Base-by-base conservation (phyloP, 2,797 vertebrate species). In the Poeciliopsis presidionis region DNA sequence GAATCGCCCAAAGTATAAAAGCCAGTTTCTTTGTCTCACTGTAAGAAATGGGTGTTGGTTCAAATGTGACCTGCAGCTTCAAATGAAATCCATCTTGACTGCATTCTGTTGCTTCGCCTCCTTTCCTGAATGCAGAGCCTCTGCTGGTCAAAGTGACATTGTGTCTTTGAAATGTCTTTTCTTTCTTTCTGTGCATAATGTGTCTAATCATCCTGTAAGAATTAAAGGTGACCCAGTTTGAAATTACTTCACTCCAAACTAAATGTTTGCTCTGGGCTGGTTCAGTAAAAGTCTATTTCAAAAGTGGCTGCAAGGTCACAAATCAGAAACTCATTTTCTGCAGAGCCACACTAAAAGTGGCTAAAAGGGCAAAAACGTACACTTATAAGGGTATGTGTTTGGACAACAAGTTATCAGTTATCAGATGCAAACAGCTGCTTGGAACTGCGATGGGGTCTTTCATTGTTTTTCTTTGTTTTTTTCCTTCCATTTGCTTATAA, bases 141-240 rank as follows among this genome's bases (percentile, higher is more conserved):
- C 41, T 9, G 8, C 41, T 9, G 8, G 41, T 43, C 41, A 43
- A 43, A 43, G 8, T 43, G 41, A 8, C 41, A 43, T 47, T 57
- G 53, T 57, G 53, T 11, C 28, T 69, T 55, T 39, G 46, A 12
- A 71, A n/a, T 61, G 5, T 43, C 20, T 13, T 65, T 39, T 65
- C 9, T 65, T 39, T 65, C 8, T 39, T 41, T 41, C 30, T 7
- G 59, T 18, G 13, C 9, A 22, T 43, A 11, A n/a, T 14, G 28
- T 20, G 22, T 70, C 39, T 28, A 18, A 77, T 71, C 20, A 33
- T 39, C 76, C 39, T 33, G 61, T 75, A 43, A 57, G 69, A 72
- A 63, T 80, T 61, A 47, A 39, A 74, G 46, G 73, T 79, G 87
- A 79, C 77, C 67, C 51, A 76, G 65, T 80, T 86, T 81, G 43